Percentiles rank a stretch among this genome's conserved stretches.
phyloP scores from a whole-genome alignment of 2,797 vertebrate species.

The Clarias pachynema region DNA sequence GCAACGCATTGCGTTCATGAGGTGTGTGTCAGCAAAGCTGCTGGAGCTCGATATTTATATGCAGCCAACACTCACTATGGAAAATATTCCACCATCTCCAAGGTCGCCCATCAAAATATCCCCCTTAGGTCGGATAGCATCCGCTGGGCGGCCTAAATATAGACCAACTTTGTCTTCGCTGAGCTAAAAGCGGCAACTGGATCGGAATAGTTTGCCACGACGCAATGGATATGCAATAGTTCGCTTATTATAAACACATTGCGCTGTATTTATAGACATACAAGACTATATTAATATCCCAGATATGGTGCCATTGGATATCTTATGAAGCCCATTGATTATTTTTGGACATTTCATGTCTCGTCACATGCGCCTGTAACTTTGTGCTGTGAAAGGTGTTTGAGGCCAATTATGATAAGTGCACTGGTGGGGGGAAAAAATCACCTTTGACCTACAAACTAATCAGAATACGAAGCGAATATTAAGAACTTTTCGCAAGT shows the following conservation, averaged over 20 bases:
- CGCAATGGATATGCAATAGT: slow-evolving; percentile 57
- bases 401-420: not conserved
- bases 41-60: slow-evolving; percentile 58
- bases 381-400: slow-evolving; percentile 3
- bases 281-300: slow-evolving; percentile 62
- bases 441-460: slow-evolving; percentile 42
- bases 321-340: slow-evolving; percentile 55
- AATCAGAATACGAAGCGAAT: slow-evolving; percentile 17
- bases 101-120: slow-evolving; percentile 58
- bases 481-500: not conserved
- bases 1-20: slow-evolving; percentile 61
- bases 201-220: slow-evolving; percentile 64
- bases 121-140: slow-evolving; percentile 47
- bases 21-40: slow-evolving; percentile 54
- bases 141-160: slow-evolving; percentile 62
- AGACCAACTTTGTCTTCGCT: slow-evolving; percentile 61
- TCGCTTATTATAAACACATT: slow-evolving; percentile 65
- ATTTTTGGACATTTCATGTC: slow-evolving; percentile 34
- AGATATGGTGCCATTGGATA: slow-evolving; percentile 56
- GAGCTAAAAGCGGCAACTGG: slow-evolving; percentile 65
- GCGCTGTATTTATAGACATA: slow-evolving; percentile 64
- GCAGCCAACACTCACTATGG: slow-evolving; percentile 62
- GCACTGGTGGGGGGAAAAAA: not conserved
- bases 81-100: slow-evolving; percentile 69
- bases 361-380: slow-evolving; percentile 25